Evolutionary conservation across 1,140 invertebrate genomes (phyloP).

Genomic region (Nasonia vitripennis): DNA sequence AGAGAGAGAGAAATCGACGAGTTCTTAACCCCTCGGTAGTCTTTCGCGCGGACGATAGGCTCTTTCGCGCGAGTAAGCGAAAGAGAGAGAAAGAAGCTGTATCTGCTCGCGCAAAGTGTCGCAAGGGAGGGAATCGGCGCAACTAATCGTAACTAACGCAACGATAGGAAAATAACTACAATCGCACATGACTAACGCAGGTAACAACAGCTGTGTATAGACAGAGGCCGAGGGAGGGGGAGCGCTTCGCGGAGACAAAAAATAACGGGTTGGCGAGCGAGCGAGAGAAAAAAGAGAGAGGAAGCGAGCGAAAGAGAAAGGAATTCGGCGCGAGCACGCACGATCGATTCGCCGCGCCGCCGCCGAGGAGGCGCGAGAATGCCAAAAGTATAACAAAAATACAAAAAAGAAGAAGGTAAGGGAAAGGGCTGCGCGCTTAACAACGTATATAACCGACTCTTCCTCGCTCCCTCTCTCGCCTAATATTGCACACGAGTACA

Average conservation of each 20-base stretch:
- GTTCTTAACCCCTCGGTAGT: neutral
- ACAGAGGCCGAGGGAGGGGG: neutral
- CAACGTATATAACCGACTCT: neutral
- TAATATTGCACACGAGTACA: neutral
- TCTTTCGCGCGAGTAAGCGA: neutral
- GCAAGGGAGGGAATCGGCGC: conserved; percentile 17
- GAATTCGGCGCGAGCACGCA: neutral
- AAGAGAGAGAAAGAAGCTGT: neutral
- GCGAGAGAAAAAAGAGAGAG: neutral
- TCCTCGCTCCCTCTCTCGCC: neutral
- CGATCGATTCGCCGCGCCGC: conserved; percentile 6
- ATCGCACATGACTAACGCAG: conserved; percentile 49
- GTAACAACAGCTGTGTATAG: conserved; percentile 36
- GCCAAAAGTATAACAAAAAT: conserved; percentile 4
- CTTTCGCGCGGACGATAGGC: neutral
- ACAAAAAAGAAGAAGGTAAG: neutral
- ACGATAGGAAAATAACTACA: conserved; percentile 40
- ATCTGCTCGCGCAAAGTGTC: neutral
- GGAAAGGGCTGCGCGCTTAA: neutral
- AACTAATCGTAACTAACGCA: conserved; percentile 48
- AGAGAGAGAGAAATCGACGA: neutral
- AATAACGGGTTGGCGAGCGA: conserved; percentile 22
- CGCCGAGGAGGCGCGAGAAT: neutral
- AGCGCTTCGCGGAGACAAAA: conserved; percentile 12
- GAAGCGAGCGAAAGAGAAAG: neutral